Evolutionary conservation across 2,888 invertebrate genomes (phyloP), one percentile per base, ranked within the genome.

Genomic region (Bombyx huttoni): DNA sequence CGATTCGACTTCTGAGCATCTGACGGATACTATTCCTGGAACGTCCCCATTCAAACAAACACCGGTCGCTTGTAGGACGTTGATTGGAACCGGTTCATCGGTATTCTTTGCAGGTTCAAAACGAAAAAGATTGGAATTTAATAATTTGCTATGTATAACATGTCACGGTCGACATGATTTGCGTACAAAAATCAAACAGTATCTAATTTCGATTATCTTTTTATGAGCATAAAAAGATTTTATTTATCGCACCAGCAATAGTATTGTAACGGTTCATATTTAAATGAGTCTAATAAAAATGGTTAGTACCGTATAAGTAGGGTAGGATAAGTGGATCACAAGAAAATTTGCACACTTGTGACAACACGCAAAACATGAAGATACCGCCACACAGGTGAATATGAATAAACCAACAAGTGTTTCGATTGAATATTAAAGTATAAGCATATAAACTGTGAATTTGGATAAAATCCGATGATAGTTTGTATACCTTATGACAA

Each of bases 1-100:
- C 61, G 58, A 54, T 59, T 60, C 40, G 9, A 40, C 40, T 40
- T 40, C 40, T 40, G 9, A 40, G 12, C 40, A 40, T 40, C 64
- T 65, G 60, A 63, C 58, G 64, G 64, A 66, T 61, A 65, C 65
- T 75, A 80, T 80, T 79, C 75, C 68, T 62, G 72, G 75, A 73
- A 62, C 62, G 55, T 52, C 61, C 57, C 62, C 67, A 69, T 74
- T 72, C 59, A 68, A 61, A 59, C 51, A 56, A 57, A 55, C 51
- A 63, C 58, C 58, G 56, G 56, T 57, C 35, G 51, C 14, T 40
- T 47, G 35, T 56, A 56, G 52, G 49, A 50, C 50, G 53, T 52
- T 50, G 52, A 56, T 56, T 53, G 53, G 58, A 58, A 55, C 52
- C 40, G 54, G 54, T 57, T 52, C 33, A 53, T 58, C 60, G 49